Conservation (phyloP, 2,113 vertebrate species). For the Mastomys natalensis region DNA sequence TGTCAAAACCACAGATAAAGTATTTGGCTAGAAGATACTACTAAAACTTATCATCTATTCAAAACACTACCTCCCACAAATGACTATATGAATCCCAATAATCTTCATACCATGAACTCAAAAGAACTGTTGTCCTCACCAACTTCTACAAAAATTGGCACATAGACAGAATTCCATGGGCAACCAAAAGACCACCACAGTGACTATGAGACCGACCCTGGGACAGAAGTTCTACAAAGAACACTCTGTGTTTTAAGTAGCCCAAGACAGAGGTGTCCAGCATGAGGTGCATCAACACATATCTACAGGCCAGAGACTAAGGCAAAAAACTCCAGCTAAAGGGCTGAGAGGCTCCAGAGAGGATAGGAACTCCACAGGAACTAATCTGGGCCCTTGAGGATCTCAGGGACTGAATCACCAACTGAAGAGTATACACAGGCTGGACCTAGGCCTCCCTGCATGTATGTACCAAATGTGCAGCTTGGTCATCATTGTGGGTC, state of each 20-base stretch:
- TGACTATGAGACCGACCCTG: rapidly evolving
- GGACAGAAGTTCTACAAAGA: not conserved
- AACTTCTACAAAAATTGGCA: not conserved
- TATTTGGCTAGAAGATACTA: not conserved
- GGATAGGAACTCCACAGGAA: too few relatives aligned
- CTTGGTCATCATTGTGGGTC: too few relatives aligned
- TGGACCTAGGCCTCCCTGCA: too few relatives aligned
- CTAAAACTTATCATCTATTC: not conserved
- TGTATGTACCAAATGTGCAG: too few relatives aligned
- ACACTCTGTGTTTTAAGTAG: not conserved
- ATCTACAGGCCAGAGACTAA: not conserved
- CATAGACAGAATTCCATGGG: not conserved
- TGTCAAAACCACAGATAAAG: not conserved
- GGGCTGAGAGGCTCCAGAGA: too few relatives aligned
- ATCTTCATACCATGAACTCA: not conserved
- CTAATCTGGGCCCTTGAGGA: too few relatives aligned
- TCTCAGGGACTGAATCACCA: too few relatives aligned
- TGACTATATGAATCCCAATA: not conserved
- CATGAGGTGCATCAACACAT: not conserved
- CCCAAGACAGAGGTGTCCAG: not conserved
- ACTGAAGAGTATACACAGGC: too few relatives aligned
- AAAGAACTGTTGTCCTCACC: not conserved
- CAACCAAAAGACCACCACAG: not conserved
- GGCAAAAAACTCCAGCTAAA: not conserved
- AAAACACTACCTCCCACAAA: not conserved